These are phyloP conservation scores for Drosophila sturtevanti DNA, from an alignment of 1,140 invertebrate species.

Conservation along the genomic window DNA sequence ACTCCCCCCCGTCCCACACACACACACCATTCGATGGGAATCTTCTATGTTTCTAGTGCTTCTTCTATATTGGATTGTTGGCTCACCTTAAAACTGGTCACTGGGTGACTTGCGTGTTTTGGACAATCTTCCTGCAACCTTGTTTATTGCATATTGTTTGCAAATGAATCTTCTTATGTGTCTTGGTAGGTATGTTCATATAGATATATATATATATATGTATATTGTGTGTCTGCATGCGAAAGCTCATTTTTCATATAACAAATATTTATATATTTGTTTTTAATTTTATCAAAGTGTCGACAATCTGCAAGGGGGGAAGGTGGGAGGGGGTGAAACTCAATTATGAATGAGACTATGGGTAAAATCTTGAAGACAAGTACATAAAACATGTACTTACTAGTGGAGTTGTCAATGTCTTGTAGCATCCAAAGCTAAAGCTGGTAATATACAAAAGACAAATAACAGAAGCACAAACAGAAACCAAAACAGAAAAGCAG, in stretches of 20 bases:
- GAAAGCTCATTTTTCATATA: conserved; percentile 53
- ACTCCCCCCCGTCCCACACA: too few species aligned
- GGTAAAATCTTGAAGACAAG: conserved; percentile 1
- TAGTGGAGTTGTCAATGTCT: conserved; percentile 25
- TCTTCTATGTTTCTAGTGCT: background rate
- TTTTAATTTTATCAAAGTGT: conserved; percentile 66
- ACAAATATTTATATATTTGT: conserved; percentile 68
- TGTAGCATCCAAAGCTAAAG: conserved; percentile 29
- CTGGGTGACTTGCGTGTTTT: conserved; percentile 7
- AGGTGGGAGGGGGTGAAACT: conserved; percentile 15
- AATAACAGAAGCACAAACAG: conserved; percentile 29
- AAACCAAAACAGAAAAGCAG: conserved; percentile 33
- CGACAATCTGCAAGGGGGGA: background rate
- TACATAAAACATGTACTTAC: conserved; percentile 38
- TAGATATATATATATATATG: background rate
- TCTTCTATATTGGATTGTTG: background rate
- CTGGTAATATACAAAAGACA: conserved; percentile 51
- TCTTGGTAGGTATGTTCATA: too few species aligned
- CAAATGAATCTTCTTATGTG: conserved; percentile 61
- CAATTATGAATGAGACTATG: background rate
- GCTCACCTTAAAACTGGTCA: background rate
- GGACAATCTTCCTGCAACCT: conserved; percentile 2
- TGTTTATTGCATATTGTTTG: conserved; percentile 48
- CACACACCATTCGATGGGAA: background rate
- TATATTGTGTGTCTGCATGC: conserved; percentile 47